These are phyloP conservation scores for Andrena trimmerana DNA, from an alignment of 2,888 invertebrate genomes.

Conservation along the genomic window DNA sequence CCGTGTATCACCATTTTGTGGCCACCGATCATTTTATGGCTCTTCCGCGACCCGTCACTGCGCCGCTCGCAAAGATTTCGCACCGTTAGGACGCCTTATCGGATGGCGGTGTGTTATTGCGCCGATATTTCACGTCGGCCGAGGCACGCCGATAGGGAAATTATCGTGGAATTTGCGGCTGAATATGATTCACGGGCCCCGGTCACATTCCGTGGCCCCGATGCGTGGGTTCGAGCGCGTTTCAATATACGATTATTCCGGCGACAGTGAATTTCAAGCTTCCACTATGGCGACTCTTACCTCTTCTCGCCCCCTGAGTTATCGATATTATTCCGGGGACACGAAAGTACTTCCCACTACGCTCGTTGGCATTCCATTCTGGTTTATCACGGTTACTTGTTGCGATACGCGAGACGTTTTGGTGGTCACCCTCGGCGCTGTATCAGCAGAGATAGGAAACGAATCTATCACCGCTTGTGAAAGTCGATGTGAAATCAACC, in stretches of 20 bases:
- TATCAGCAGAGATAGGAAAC: too few relatives aligned
- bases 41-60: slow-evolving; percentile 46
- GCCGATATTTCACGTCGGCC: slow-evolving; percentile 46
- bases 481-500: too few relatives aligned
- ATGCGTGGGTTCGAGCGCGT: slow-evolving; percentile 19
- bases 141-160: slow-evolving; percentile 41
- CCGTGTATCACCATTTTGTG: slow-evolving; percentile 47
- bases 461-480: too few relatives aligned
- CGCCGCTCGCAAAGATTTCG: slow-evolving; percentile 44
- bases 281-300: not conserved
- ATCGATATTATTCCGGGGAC: not conserved
- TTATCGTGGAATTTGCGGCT: slow-evolving; percentile 21
- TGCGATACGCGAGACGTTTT: not conserved
- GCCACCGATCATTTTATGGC: slow-evolving; percentile 55
- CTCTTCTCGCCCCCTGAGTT: not conserved
- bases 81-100: slow-evolving; percentile 59
- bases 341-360: not conserved
- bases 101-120: slow-evolving; percentile 30
- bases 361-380: not conserved
- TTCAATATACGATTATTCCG: slow-evolving; percentile 26
- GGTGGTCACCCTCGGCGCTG: too few relatives aligned
- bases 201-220: slow-evolving; percentile 26
- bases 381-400: not conserved
- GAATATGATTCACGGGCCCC: slow-evolving; percentile 34
- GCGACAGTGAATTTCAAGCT: not conserved